Evolutionary conservation across 2,113 vertebrate genomes (phyloP), one percentile per base, ranked within the genome.

Genomic region (Artemisiospiza belli): DNA sequence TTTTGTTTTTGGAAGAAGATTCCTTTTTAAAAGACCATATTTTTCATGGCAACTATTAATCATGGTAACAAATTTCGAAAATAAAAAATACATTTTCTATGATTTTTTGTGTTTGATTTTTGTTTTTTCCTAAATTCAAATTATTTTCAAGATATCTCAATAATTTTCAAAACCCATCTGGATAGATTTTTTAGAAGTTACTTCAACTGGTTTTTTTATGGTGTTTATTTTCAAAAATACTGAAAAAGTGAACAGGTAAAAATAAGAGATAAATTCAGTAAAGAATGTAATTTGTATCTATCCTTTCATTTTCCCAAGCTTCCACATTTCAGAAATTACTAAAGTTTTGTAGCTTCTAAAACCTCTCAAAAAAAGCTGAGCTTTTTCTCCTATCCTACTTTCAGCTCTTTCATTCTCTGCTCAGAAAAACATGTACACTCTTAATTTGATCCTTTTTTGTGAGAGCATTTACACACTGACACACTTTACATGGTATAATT

Each of bases 361-460:
- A 62, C 3, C 3, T 44, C 24, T 70, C 10, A 6, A 27, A 39
- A 79, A 82, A 79, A 15, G 0, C 3, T 52, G 2, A 1, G 0
- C 0, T 25, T 12, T 54, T 68, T 16, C 31, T 33, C 3, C 33
- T 22, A 10, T 52, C 19, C 20, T 49, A 19, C 9, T 77, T 87
- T 52, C 21, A 77, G 7, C 20, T 74, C 19, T 73, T 73, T 55
- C 24, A 27, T 47, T 58, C 9, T 86, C 23, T 72, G 6, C 11
- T 80, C 72, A 80, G 33, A 51, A 77, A 79, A 87, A 30, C 18
- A 47, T 19, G 10, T 12, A 16, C 14, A 31, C 12, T 51, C 30
- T 64, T 57, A 87, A 44, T 73, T 44, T 62, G 14, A 54, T 68
- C 6, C 3, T 61, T 92, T 93, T 74, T 28, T 80, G 5, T 47